phyloP scores from a whole-genome alignment of 2,797 vertebrate genomes.

The Helostoma temminkii region DNA sequence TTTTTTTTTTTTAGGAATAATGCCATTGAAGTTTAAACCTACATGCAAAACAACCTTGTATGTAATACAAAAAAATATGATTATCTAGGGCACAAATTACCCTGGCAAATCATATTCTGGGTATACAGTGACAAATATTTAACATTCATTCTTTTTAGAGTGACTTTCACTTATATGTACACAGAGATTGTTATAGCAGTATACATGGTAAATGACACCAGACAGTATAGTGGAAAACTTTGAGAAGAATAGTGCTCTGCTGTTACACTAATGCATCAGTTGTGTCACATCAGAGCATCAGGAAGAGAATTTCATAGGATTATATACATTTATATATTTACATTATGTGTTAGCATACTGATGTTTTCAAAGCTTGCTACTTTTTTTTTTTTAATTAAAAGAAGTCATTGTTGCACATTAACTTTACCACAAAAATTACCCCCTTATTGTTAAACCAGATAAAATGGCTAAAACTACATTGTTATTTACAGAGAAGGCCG shows the following conservation, averaged over 20 bases:
- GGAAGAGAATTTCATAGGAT: slow-evolving; percentile 28
- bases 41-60: slow-evolving; percentile 66
- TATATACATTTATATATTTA: slow-evolving; percentile 53
- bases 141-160: slow-evolving; percentile 43
- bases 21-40: slow-evolving; percentile 46
- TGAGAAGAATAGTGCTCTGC: slow-evolving; percentile 35
- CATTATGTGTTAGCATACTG: slow-evolving; percentile 44
- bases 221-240: slow-evolving; percentile 35
- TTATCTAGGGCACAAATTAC: slow-evolving; percentile 40
- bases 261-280: slow-evolving; percentile 17
- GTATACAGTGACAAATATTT: slow-evolving; percentile 53
- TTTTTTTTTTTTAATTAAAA: slow-evolving; percentile 9
- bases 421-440: slow-evolving; percentile 46
- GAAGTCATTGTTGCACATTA: slow-evolving; percentile 35
- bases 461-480: slow-evolving; percentile 56
- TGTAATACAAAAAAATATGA: slow-evolving; percentile 54
- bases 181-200: slow-evolving; percentile 47
- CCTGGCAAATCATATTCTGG: slow-evolving; percentile 29
- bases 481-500: slow-evolving; percentile 59
- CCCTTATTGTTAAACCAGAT: slow-evolving; percentile 43
- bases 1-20: slow-evolving; percentile 44
- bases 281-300: slow-evolving; percentile 6
- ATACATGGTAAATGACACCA: slow-evolving; percentile 47
- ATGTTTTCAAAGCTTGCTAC: slow-evolving; percentile 42
- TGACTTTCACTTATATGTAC: slow-evolving; percentile 53